Evolutionary conservation across 2,888 invertebrate species (phyloP).

Genomic region (Acanthococcus lagerstroemiae): DNA sequence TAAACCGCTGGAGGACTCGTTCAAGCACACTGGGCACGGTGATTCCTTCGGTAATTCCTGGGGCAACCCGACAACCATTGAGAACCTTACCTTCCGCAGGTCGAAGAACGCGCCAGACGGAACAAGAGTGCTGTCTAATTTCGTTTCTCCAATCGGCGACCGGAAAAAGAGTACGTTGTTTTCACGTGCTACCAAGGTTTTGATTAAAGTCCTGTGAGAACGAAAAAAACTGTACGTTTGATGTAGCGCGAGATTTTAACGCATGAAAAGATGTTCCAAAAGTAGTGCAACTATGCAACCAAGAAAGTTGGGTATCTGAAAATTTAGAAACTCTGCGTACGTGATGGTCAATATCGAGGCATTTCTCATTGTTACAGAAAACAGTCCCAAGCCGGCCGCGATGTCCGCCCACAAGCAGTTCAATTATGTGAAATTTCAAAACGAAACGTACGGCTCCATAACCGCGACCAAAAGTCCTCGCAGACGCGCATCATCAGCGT

Average conservation of each 20-base stretch:
- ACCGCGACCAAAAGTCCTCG: background rate
- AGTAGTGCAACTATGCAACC: too few species aligned
- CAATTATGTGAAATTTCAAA: constrained; percentile 70
- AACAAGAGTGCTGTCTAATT: constrained; percentile 41
- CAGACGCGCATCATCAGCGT: background rate
- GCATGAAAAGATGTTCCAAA: too few species aligned
- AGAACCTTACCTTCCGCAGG: constrained; percentile 64
- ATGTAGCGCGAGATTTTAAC: too few species aligned
- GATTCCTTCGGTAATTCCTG: constrained; percentile 67
- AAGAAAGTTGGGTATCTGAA: too few species aligned
- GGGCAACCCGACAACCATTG: constrained; percentile 72
- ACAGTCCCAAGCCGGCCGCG: background rate
- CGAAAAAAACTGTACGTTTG: too few species aligned
- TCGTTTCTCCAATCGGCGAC: constrained; percentile 26
- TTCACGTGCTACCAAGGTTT: too few species aligned
- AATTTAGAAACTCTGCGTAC: too few species aligned
- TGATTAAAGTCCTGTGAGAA: too few species aligned
- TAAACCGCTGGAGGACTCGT: constrained; percentile 66
- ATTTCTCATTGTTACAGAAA: constrained; percentile 9
- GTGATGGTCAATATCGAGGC: too few species aligned
- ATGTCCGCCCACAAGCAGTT: constrained; percentile 46
- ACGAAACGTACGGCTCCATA: constrained; percentile 47
- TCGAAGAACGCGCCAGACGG: constrained; percentile 63
- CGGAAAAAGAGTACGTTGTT: constrained; percentile 36
- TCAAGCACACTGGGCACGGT: constrained; percentile 71